These are phyloP conservation scores for Sprattus sprattus DNA, from an alignment of 2,113 vertebrate genomes.

Conservation along the genomic window DNA sequence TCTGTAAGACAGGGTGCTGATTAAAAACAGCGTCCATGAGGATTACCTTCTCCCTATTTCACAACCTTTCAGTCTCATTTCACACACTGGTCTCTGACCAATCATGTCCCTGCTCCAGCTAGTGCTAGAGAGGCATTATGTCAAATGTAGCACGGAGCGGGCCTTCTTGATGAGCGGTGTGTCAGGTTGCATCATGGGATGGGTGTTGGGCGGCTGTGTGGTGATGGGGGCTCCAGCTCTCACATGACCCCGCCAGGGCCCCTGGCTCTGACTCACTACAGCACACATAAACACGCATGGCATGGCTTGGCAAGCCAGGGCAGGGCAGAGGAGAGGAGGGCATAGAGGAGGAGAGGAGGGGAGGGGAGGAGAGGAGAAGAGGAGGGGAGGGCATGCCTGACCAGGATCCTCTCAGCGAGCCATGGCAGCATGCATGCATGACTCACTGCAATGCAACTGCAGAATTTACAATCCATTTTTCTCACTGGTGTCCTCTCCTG, in stretches of 20 bases:
- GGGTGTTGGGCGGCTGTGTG: constrained; percentile 36
- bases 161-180: constrained; percentile 17
- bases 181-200: constrained; percentile 41
- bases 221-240: background rate
- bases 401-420: background rate
- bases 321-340: background rate
- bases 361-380: too few species aligned
- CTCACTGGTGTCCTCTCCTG: too few species aligned
- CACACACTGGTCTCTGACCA: background rate
- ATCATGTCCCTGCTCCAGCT: background rate
- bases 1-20: background rate
- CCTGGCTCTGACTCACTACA: background rate
- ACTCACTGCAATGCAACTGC: background rate
- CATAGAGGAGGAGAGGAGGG: too few species aligned
- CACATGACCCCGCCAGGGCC: constrained; percentile 15
- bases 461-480: background rate
- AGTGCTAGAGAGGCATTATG: constrained; percentile 22
- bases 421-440: background rate
- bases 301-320: background rate
- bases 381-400: background rate
- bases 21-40: background rate
- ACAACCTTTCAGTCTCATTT: background rate
- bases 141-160: constrained; percentile 26
- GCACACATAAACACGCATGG: background rate
- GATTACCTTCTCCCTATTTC: background rate